These are phyloP conservation scores for Zaprionus vittiger DNA, from an alignment of 1,140 invertebrate species.

Conservation along the genomic window DNA sequence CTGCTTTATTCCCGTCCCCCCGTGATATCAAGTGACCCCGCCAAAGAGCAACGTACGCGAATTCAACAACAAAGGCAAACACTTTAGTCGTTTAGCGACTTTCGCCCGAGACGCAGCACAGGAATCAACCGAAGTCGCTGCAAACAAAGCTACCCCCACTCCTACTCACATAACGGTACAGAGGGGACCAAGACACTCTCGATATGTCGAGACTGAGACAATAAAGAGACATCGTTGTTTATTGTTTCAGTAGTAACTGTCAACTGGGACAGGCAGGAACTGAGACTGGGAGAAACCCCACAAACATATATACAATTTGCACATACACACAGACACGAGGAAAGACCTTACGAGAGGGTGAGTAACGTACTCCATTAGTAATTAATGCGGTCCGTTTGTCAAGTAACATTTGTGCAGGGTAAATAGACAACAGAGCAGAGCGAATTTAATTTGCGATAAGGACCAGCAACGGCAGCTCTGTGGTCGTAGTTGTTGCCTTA, in stretches of 20 bases:
- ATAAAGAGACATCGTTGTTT: conserved; percentile 57
- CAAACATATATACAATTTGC: not conserved
- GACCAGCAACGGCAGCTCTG: conserved; percentile 5
- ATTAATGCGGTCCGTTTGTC: conserved; percentile 37
- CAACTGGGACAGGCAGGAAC: not conserved
- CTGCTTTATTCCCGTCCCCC: conserved; percentile 4
- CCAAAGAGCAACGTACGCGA: conserved; percentile 63
- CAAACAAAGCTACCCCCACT: conserved; percentile 36
- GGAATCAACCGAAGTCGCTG: conserved; percentile 15
- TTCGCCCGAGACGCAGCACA: conserved; percentile 57
- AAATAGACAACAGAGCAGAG: conserved; percentile 19
- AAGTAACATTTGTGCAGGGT: conserved; percentile 16
- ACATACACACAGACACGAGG: conserved; percentile 6
- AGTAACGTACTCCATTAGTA: conserved; percentile 43
- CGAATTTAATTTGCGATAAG: conserved; percentile 33
- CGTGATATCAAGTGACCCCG: conserved; percentile 44
- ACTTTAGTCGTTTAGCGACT: conserved; percentile 61
- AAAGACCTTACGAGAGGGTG: conserved; percentile 8
- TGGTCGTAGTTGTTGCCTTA: conserved; percentile 16
- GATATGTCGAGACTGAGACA: conserved; percentile 50
- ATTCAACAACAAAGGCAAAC: conserved; percentile 54
- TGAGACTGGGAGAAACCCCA: conserved; percentile 6
- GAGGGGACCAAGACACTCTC: not conserved
- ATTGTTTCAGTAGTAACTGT: conserved; percentile 24
- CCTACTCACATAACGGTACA: conserved; percentile 14